These are phyloP conservation scores for Dreissena polymorpha DNA, from an alignment of 1,140 invertebrate species.

Conservation along the genomic window DNA sequence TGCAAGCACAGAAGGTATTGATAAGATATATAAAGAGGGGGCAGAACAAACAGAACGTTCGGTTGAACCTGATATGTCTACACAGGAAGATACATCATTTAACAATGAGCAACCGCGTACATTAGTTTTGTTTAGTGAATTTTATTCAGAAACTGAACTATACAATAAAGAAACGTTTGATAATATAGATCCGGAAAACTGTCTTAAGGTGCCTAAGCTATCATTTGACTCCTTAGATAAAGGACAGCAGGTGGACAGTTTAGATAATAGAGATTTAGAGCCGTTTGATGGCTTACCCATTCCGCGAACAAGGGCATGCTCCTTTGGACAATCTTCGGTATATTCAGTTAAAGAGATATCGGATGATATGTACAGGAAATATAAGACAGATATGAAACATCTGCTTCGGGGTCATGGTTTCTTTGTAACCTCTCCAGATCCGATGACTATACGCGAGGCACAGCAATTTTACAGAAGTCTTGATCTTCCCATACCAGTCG, in stretches of 20 bases:
- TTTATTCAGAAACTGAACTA: neutral
- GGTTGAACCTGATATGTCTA: neutral
- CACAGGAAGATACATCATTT: neutral
- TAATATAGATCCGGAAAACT: neutral
- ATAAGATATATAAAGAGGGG: neutral
- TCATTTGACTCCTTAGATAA: neutral
- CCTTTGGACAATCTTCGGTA: constrained; percentile 14
- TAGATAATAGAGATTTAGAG: neutral
- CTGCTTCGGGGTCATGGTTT: constrained; percentile 20
- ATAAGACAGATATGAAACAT: constrained; percentile 8
- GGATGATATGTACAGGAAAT: constrained; percentile 15
- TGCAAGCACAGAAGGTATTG: neutral
- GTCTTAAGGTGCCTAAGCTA: neutral
- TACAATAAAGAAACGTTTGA: neutral
- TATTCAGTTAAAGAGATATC: constrained; percentile 29
- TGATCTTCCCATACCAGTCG: constrained; percentile 12
- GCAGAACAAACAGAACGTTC: neutral
- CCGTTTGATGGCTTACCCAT: constrained; percentile 23
- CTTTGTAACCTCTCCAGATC: constrained; percentile 27
- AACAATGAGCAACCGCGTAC: neutral
- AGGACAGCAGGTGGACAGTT: no score
- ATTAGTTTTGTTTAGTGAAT: no score
- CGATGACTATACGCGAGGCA: constrained; percentile 21
- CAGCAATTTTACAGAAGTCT: constrained; percentile 21
- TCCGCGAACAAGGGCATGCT: constrained; percentile 16